A percentile compares a stretch with the other conserved stretches of the same genome.
These are phyloP conservation scores for Patiria pectinifera DNA, from an alignment of 53 echinoderm and acorn worm species.

Conservation along the genomic window DNA sequence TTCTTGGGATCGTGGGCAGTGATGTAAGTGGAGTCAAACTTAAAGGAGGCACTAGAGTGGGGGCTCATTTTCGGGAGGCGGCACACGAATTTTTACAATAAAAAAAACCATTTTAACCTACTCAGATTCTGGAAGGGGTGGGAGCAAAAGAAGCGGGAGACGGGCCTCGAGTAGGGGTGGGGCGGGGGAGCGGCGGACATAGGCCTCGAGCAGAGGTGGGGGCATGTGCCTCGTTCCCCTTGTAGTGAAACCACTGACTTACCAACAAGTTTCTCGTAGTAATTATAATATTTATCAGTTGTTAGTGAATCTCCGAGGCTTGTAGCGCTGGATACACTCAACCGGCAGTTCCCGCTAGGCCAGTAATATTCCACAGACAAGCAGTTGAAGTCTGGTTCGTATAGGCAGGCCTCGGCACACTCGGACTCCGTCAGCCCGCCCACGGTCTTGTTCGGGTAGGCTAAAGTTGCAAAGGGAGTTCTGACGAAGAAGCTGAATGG, in stretches of 20 bases:
- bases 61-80: too few species aligned
- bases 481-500: constrained; percentile 87
- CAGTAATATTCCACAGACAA: constrained; percentile 74
- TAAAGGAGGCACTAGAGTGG: too few species aligned
- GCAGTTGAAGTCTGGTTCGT: constrained; percentile 63
- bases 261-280: constrained; percentile 77
- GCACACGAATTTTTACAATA: too few species aligned
- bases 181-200: too few species aligned
- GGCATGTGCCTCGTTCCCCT: too few species aligned
- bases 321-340: constrained; percentile 58
- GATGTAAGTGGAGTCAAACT: too few species aligned
- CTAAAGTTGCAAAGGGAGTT: constrained; percentile 36
- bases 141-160: too few species aligned
- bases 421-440: constrained; percentile 64
- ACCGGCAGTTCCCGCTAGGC: constrained; percentile 41
- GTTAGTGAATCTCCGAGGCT: constrained; percentile 43
- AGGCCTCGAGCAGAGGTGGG: too few species aligned
- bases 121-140: too few species aligned
- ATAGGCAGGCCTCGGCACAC: constrained; percentile 73
- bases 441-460: constrained; percentile 65
- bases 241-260: background rate
- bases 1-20: too few species aligned
- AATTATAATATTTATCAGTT: constrained; percentile 67
- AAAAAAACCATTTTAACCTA: too few species aligned
- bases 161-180: too few species aligned